Evolutionary conservation across 2,113 vertebrate species (phyloP).

Genomic region (Kryptolebias marmoratus): DNA sequence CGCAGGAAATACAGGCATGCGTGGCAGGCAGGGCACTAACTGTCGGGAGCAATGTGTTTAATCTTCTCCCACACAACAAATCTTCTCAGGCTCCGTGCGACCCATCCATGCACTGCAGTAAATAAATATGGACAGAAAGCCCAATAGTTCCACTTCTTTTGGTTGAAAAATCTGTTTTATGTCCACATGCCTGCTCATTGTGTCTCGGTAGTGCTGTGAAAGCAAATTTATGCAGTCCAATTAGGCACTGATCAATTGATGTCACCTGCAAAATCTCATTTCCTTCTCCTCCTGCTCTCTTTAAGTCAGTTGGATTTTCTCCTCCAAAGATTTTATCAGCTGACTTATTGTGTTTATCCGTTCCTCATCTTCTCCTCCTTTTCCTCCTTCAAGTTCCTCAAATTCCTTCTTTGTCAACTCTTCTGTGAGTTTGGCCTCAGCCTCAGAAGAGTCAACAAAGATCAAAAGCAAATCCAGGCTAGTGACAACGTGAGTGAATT

Average conservation of each 20-base stretch:
- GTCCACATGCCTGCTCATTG: constrained; percentile 31
- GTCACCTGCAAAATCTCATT: constrained; percentile 37
- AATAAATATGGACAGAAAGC: not conserved
- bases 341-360: constrained; percentile 7
- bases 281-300: constrained; percentile 30
- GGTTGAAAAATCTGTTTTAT: not conserved
- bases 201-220: constrained; percentile 36
- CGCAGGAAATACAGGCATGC: not conserved
- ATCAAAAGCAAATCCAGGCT: not conserved
- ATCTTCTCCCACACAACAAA: constrained; percentile 65
- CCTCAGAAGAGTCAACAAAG: constrained; percentile 12
- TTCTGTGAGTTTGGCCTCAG: constrained; percentile 44
- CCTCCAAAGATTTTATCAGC: constrained; percentile 33
- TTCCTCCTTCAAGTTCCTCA: constrained; percentile 37
- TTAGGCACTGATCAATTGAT: not conserved
- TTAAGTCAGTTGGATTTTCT: constrained; percentile 36
- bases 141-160: not conserved
- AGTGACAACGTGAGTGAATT: not conserved
- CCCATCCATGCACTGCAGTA: constrained; percentile 20
- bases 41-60: constrained; percentile 52
- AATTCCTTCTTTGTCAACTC: constrained; percentile 53
- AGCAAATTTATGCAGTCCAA: not conserved
- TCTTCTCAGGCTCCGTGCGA: not conserved
- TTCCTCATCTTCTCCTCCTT: constrained; percentile 21
- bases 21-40: constrained; percentile 38